These are phyloP conservation scores for Acanthosepion lycidas DNA, from an alignment of 2,888 invertebrate species.

Conservation along the genomic window DNA sequence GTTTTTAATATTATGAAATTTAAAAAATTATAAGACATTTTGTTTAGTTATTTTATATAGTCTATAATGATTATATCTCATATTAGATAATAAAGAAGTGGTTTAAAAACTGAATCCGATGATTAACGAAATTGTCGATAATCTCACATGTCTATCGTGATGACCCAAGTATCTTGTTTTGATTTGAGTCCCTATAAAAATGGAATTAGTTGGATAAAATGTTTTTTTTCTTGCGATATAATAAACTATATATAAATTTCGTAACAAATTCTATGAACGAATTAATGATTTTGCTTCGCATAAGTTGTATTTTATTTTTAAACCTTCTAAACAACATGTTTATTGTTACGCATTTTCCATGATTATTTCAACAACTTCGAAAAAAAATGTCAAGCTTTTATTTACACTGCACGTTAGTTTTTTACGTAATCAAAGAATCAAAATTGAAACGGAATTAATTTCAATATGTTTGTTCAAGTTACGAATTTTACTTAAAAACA, in stretches of 20 bases:
- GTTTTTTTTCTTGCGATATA: neutral
- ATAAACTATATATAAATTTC: neutral
- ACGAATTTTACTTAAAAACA: no score
- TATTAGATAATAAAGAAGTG: neutral
- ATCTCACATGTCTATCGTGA: neutral
- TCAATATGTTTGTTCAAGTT: no score
- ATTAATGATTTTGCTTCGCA: no score
- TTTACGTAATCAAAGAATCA: no score
- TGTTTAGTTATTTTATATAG: neutral
- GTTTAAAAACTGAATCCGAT: neutral
- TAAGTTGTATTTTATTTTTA: no score
- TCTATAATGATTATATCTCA: neutral
- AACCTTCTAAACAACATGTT: no score
- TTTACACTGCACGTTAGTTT: no score
- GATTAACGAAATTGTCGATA: neutral
- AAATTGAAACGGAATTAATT: no score
- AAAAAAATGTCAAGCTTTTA: no score
- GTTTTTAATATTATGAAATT: neutral
- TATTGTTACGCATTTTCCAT: no score
- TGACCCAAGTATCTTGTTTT: neutral
- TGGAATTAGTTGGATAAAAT: neutral
- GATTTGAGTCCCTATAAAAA: neutral
- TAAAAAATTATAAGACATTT: neutral
- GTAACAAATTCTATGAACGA: no score
- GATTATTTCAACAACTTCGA: no score